Evolutionary conservation across 2,113 vertebrate genomes (phyloP).

Genomic region (Hirundichthys speculiger): DNA sequence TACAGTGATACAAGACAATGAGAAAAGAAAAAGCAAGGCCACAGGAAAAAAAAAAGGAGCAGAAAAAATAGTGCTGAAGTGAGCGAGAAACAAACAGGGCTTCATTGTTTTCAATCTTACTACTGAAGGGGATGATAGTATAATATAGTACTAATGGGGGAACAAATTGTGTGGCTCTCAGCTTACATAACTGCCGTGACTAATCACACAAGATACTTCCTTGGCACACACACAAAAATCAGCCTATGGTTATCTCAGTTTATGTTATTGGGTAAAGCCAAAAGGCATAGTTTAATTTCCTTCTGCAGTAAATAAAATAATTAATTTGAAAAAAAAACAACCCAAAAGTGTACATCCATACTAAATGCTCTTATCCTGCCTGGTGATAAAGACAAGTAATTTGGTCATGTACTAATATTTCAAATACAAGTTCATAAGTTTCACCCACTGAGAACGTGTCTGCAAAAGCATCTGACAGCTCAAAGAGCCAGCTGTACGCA

Average conservation of each 20-base stretch:
- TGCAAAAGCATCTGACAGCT: slow-evolving; percentile 23
- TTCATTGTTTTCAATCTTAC: slow-evolving; percentile 48
- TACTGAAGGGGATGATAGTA: slow-evolving; percentile 70
- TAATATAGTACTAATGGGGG: slow-evolving; percentile 71
- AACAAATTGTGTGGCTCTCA: slow-evolving; percentile 68
- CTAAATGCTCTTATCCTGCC: background rate
- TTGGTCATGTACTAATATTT: background rate
- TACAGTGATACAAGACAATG: slow-evolving; percentile 27
- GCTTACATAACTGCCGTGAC: slow-evolving; percentile 73
- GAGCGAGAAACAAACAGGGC: slow-evolving; percentile 61
- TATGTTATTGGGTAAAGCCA: background rate
- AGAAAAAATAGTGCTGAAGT: no score
- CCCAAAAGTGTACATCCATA: background rate
- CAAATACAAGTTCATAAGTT: slow-evolving; percentile 4
- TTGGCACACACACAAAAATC: slow-evolving; percentile 41
- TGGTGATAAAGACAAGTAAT: background rate
- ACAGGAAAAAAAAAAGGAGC: slow-evolving; percentile 28
- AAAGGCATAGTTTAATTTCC: background rate
- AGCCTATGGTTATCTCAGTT: background rate
- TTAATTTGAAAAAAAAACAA: background rate
- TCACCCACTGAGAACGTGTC: slow-evolving; percentile 29
- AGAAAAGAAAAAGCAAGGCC: slow-evolving; percentile 15
- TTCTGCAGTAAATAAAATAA: no score
- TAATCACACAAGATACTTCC: slow-evolving; percentile 68
- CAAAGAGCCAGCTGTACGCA: slow-evolving; percentile 53